phyloP scores from a whole-genome alignment of 2,797 vertebrate genomes.

The Oophaga sylvatica region DNA sequence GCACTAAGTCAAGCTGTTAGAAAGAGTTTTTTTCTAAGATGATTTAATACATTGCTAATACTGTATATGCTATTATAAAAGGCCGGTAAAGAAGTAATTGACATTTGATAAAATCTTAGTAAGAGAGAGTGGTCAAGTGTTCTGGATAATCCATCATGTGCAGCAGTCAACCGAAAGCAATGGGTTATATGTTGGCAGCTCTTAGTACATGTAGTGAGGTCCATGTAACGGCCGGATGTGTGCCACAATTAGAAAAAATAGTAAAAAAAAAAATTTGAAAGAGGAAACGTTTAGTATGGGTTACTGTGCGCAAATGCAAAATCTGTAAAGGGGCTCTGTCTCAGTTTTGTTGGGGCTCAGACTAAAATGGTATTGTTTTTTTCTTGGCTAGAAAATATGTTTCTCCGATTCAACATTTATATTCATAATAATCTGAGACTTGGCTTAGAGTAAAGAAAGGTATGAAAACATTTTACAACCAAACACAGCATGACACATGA shows the following conservation, averaged over 20 bases:
- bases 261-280: no score
- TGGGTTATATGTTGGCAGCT: neutral
- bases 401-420: constrained; percentile 39
- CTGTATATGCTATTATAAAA: neutral
- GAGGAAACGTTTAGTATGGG: no score
- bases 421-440: constrained; percentile 44
- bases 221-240: neutral
- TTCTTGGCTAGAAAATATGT: constrained; percentile 37
- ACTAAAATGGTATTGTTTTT: constrained; percentile 9
- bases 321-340: neutral
- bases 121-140: neutral
- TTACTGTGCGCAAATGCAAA: no score
- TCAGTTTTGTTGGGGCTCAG: neutral
- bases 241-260: no score
- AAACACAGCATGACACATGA: constrained; percentile 53
- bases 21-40: neutral
- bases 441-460: constrained; percentile 43
- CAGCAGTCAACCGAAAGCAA: neutral
- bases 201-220: neutral
- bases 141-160: neutral
- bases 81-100: neutral
- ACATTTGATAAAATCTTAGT: neutral
- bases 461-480: constrained; percentile 53
- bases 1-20: neutral
- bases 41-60: neutral